Base-by-base conservation (phyloP, 2,113 vertebrate genomes). In the Argyrosomus japonicus region DNA sequence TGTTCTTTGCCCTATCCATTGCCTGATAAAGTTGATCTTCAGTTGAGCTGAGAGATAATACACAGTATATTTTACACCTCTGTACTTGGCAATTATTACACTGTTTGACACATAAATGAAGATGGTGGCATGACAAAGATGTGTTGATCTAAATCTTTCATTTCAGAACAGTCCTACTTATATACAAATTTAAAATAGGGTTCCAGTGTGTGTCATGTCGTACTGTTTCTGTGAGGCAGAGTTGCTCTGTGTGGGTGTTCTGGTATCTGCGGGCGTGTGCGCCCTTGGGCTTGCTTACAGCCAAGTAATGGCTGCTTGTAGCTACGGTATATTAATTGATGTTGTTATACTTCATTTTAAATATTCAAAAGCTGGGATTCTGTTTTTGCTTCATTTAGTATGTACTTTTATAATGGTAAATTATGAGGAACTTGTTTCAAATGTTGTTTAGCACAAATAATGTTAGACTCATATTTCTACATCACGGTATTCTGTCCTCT, bases 241-340 rank as follows among this genome's bases (percentile, higher is more conserved):
- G 60, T 13, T 53, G 45, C 45, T 62, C 27, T 48, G 19, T 77
- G 19, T 61, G 51, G 56, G 27, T 21, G 50, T 53, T 64, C 23
- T 54, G 47, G 61, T 60, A 27, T n/a, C 4, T 68, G 17, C 40
- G 47, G 47, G 68, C 64, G 7, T 27, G 50, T n/a, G n/a, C 6
- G 36, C 73, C 69, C 19, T 45, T 17, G 60, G 43, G 63, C 75
- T 60, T 64, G 60, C 75, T 60, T 56, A 73, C 69, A 64, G 45
- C 56, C 27, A 53, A 64, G 48, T 82, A 84, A 87, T 83, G 58
- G 50, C 73, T 54, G 19, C 63, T 69, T 74, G 58, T 19, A 43
- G 62, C 75, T 56, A 4, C 64, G 80, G 85, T 71, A 73, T 81
- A 77, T 75, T 86, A 77, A 84, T 63, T 64, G 9, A 60, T 45